Conservation (phyloP, 2,797 vertebrate species). For the Hemibagrus guttatus region DNA sequence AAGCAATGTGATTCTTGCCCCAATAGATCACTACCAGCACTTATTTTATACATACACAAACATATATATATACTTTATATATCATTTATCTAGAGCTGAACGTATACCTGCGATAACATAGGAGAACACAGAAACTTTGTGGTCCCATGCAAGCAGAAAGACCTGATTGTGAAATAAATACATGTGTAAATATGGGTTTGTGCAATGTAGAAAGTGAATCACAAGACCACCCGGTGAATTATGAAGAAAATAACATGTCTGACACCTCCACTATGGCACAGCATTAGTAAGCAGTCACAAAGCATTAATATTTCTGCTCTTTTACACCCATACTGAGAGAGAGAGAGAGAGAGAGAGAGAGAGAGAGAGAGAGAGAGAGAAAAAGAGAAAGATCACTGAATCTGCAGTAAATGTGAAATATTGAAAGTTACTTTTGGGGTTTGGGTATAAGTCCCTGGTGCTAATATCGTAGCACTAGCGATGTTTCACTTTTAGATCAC, state of each 20-base stretch:
- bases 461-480: constrained; percentile 15
- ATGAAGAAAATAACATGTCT: constrained; percentile 39
- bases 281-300: constrained; percentile 23
- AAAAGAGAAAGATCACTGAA: not conserved
- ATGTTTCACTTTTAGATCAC: constrained; percentile 27
- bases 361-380: not conserved
- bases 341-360: too few species aligned
- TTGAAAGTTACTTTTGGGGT: constrained; percentile 15
- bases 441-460: constrained; percentile 7
- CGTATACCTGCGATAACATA: too few species aligned
- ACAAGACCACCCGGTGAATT: constrained; percentile 32
- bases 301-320: constrained; percentile 31
- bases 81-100: too few species aligned
- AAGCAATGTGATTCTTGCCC: too few species aligned
- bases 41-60: too few species aligned
- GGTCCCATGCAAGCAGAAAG: too few species aligned
- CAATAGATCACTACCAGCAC: too few species aligned
- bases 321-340: constrained; percentile 29
- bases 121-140: too few species aligned
- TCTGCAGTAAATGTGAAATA: constrained; percentile 32
- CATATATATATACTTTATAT: too few species aligned
- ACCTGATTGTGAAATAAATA: too few species aligned
- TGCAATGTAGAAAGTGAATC: constrained; percentile 26
- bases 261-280: constrained; percentile 37
- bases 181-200: not conserved